phyloP scores from a whole-genome alignment of 2,797 vertebrate genomes.

The Sylvia borin region DNA sequence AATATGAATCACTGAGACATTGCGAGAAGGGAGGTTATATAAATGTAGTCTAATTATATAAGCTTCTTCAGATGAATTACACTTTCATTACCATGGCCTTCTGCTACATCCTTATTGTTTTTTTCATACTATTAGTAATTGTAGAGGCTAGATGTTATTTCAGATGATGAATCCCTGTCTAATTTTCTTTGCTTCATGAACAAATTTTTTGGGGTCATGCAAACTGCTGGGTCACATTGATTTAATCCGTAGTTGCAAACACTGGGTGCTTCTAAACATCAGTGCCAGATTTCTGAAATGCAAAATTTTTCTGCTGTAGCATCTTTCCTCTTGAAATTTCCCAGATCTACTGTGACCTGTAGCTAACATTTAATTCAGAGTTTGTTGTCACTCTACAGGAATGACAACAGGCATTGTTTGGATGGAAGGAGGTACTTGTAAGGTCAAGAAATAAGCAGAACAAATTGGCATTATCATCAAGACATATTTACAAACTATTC shows the following conservation, averaged over 20 bases:
- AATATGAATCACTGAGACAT: background rate
- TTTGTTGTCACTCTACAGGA: background rate
- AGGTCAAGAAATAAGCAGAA: background rate
- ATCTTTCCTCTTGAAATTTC: background rate
- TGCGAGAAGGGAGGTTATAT: background rate
- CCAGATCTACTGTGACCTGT: background rate
- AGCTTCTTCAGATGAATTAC: background rate
- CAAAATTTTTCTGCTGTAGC: background rate
- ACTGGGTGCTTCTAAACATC: background rate
- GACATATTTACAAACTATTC: background rate
- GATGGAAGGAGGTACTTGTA: background rate
- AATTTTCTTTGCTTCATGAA: background rate
- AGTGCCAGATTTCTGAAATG: background rate
- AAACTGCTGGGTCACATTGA: background rate
- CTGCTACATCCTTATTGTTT: background rate
- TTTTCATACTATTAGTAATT: background rate
- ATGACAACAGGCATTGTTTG: background rate
- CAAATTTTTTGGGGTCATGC: background rate
- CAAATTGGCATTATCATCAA: background rate
- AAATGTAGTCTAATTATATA: slow-evolving; percentile 12
- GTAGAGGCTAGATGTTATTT: background rate
- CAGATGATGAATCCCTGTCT: background rate
- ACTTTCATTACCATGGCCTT: background rate
- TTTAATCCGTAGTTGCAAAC: background rate
- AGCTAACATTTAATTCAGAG: background rate